Conservation (phyloP, 2,113 vertebrate species). For the Panthera tigris region DNA sequence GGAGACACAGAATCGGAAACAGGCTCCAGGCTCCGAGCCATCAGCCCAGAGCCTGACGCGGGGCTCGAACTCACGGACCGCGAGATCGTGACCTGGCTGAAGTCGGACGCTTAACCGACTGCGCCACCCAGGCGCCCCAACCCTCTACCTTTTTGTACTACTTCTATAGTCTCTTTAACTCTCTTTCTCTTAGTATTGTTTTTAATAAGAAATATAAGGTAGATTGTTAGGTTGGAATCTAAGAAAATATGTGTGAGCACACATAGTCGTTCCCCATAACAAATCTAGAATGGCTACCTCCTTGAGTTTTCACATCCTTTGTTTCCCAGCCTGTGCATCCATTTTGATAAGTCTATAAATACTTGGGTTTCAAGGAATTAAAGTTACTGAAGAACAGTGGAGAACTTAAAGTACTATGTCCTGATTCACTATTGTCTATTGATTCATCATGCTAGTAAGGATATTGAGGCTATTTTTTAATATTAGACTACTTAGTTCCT, state of each 20-base stretch:
- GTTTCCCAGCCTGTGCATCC: conserved; percentile 14
- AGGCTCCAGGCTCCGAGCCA: too few relatives aligned
- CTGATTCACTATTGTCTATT: not conserved
- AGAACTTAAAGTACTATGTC: not conserved
- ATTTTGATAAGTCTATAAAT: conserved; percentile 50
- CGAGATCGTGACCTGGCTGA: too few relatives aligned
- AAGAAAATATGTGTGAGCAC: not conserved
- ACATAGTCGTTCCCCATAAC: not conserved
- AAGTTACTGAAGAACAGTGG: not conserved
- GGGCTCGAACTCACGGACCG: too few relatives aligned
- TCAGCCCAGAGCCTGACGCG: too few relatives aligned
- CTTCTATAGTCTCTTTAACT: not conserved
- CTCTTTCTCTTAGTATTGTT: conserved; percentile 48
- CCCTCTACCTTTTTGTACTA: not conserved
- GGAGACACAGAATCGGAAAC: too few relatives aligned
- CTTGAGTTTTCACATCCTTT: conserved; percentile 46
- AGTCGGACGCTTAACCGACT: too few relatives aligned
- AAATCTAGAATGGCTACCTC: not conserved
- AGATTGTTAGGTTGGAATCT: conserved; percentile 32
- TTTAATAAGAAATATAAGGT: not conserved
- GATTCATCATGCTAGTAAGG: not conserved
- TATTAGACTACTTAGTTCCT: conserved; percentile 8
- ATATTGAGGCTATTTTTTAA: not conserved
- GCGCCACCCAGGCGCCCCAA: too few relatives aligned
- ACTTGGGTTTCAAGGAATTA: conserved; percentile 26